Base-by-base conservation (phyloP, 2,113 vertebrate genomes). In the Herpetotheres cachinnans region DNA sequence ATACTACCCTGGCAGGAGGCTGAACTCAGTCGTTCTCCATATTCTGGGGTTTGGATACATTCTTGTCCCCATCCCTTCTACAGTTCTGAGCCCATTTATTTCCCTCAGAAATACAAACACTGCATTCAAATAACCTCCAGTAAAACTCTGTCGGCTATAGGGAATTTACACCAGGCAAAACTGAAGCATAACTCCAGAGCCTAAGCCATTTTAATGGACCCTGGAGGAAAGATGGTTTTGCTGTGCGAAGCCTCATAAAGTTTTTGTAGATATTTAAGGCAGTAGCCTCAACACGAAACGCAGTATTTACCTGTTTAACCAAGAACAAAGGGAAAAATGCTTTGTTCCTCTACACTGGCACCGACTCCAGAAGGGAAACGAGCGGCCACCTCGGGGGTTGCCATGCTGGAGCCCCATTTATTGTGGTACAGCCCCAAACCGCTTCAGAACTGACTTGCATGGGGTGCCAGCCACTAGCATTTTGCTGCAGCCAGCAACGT, bases 21-120 rank as follows among this genome's bases (percentile, higher is more conserved):
- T 0, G 0, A 47, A 40, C 17, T 27, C 17, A 0, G 12, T 30
- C 46, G 9, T 3, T 13, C 44, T 36, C 55, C n/a, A 6, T 13
- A 11, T 2, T 19, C 9, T 22, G 14, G 18, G 34, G 9, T 47
- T 76, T 40, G 46, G 27, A 27, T 18, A 24, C 71, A 12, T 55
- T 11, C 1, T 36, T 56, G n/a, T 62, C 24, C 22, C 62, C 0
- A 0, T 15, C 72, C 24, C 59, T 69, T 47, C 71, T 58, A 54
- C 82, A 36, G 36, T 52, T 79, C 70, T 61, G 7, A 80, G 74
- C 40, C 47, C 30, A 13, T 40, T 73, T 73, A 11, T n/a, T 90
- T 54, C 46, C 32, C 63, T 81, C 69, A 61, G 11, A 95, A 95
- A 92, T 13, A 66, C 10, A 49, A 91, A 63, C 24, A 15, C 30